Evolutionary conservation across 2,113 vertebrate genomes (phyloP), one percentile per base, ranked within the genome.

Genomic region (Corydoras sp.): DNA sequence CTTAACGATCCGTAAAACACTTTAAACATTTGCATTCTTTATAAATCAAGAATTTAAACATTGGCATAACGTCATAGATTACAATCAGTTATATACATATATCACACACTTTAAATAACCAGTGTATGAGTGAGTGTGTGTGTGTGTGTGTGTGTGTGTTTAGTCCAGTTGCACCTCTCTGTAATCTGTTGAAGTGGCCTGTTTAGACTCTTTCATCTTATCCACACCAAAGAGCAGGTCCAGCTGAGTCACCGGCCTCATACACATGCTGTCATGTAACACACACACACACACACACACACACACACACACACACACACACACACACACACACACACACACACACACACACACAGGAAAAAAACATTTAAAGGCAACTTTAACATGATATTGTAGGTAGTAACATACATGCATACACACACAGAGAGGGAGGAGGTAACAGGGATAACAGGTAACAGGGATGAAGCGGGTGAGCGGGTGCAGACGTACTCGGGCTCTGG

Each of bases 121-220:
- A n/a, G 54, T 56, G 9, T 55, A 10, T 2, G 32, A 5, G 10
- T 8, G 51, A 9, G 60, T 43, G 53, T 53, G 35, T 54, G 31
- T 54, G 59, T 58, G 31, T 1, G 18, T 24, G 18, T 24, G 18
- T 24, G 18, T 61, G n/a, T 65, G 14, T 58, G 50, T 73, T 59
- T 77, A 92, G 83, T 92, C 84, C 78, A 91, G 77, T 1, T 84
- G 77, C 69, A 88, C 80, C 48, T 89, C 87, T 2, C 77, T 29
- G 43, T 30, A 67, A 53, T 77, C 48, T 14, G 54, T 15, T 32
- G 75, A 71, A 18, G 87, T 85, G 49, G 82, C 89, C 43, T 54
- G 82, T 74, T 88, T 90, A 3, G 90, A 88, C 49, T 91, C 89
- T 63, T 77, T 88, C 91, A 92, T 90, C 81, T 90, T 92, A 74